Evolutionary conservation across 2,888 invertebrate genomes (phyloP).

Genomic region (Orthonevra nobilis): DNA sequence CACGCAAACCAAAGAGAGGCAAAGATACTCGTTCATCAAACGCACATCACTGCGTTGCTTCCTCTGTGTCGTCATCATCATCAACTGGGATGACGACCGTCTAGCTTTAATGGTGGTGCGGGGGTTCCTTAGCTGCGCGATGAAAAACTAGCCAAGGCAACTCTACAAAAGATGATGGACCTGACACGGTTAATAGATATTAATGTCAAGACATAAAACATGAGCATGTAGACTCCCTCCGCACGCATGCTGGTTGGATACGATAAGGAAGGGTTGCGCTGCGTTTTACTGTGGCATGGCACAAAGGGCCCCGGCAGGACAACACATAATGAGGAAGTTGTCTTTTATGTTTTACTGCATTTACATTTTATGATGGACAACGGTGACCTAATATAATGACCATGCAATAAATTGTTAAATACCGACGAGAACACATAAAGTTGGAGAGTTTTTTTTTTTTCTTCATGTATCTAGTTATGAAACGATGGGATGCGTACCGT

Average conservation of each 20-base stretch:
- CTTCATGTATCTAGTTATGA: too few species aligned
- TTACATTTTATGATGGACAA: not conserved
- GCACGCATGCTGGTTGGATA: slow-evolving; percentile 20
- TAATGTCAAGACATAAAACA: slow-evolving; percentile 60
- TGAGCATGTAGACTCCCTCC: slow-evolving; percentile 44
- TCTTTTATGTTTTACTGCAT: not conserved
- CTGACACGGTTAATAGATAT: slow-evolving; percentile 62
- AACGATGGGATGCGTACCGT: not conserved
- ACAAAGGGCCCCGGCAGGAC: too few species aligned
- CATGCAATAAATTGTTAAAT: not conserved
- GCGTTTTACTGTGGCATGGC: too few species aligned
- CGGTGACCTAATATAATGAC: slow-evolving; percentile 4
- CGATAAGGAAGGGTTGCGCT: slow-evolving; percentile 15
- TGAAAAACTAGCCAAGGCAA: not conserved
- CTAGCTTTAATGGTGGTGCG: slow-evolving; percentile 57
- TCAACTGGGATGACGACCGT: slow-evolving; percentile 61
- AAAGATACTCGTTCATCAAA: slow-evolving; percentile 53
- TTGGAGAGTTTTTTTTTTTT: too few species aligned
- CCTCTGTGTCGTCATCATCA: too few species aligned
- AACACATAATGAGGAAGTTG: slow-evolving; percentile 34
- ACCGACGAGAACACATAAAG: not conserved
- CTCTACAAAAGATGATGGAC: slow-evolving; percentile 50
- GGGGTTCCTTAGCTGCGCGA: slow-evolving; percentile 53
- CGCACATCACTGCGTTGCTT: slow-evolving; percentile 37
- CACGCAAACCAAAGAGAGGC: too few species aligned